A percentile compares a stretch with the other conserved stretches of the same genome.
Evolutionary conservation across 92 coral and sea anemone species (phyloP).

Genomic region (Plumapathes pennacea): DNA sequence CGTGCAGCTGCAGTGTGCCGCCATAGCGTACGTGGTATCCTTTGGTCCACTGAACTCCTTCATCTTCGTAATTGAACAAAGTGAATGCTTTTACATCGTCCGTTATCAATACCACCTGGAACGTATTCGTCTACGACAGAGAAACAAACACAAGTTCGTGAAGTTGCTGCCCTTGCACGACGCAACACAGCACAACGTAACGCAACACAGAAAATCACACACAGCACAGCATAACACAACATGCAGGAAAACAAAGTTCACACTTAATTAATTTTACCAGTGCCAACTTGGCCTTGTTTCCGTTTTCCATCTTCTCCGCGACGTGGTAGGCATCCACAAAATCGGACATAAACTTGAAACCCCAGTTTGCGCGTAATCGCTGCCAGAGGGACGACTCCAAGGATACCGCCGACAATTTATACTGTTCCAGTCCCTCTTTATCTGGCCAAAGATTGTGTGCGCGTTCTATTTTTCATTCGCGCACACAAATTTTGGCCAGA

Average conservation of each 20-base stretch:
- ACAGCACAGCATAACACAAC: background rate
- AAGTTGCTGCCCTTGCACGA: background rate
- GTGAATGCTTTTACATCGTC: slow-evolving; percentile 70
- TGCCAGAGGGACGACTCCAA: too few species aligned
- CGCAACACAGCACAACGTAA: background rate
- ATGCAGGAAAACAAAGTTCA: background rate
- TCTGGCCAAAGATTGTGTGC: background rate
- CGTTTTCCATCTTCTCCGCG: too few species aligned
- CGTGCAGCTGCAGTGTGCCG: slow-evolving; percentile 29
- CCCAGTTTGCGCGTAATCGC: too few species aligned
- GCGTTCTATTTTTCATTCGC: too few species aligned
- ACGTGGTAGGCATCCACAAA: too few species aligned
- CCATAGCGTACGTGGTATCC: slow-evolving; percentile 58
- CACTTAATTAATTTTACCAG: background rate
- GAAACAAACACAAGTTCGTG: background rate
- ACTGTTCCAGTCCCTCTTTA: too few species aligned
- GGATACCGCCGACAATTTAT: too few species aligned
- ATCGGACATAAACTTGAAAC: too few species aligned
- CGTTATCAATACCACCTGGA: slow-evolving; percentile 83
- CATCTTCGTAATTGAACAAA: slow-evolving; percentile 68
- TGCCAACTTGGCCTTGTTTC: too few species aligned
- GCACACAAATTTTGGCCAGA: too few species aligned
- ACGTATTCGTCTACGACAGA: slow-evolving; percentile 64
- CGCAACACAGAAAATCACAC: background rate
- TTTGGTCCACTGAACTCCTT: slow-evolving; percentile 70